phyloP scores from a whole-genome alignment of 2,888 invertebrate genomes.

The Drosophila mimetica region DNA sequence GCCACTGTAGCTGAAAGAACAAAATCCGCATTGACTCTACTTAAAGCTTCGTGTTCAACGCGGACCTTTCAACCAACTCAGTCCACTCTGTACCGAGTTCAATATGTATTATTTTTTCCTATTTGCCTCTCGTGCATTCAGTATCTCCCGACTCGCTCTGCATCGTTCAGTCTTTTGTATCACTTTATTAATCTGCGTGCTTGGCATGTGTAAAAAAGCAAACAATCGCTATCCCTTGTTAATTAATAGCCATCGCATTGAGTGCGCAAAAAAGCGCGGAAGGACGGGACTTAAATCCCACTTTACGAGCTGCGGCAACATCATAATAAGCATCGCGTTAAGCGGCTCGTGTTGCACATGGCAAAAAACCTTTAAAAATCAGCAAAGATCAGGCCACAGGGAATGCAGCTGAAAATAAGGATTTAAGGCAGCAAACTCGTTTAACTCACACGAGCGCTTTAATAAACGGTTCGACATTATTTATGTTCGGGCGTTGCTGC shows the following conservation, averaged over 20 bases:
- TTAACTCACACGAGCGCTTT: conserved; percentile 55
- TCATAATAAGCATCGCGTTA: conserved; percentile 54
- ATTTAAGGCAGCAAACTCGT: conserved; percentile 5
- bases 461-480: conserved; percentile 55
- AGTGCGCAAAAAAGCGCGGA: conserved; percentile 32
- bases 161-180: conserved; percentile 14
- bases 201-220: conserved; percentile 38
- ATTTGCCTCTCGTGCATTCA: not conserved
- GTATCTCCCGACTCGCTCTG: not conserved
- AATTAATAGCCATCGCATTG: conserved; percentile 65
- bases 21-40: too few species aligned
- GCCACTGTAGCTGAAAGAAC: too few species aligned
- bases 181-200: conserved; percentile 55
- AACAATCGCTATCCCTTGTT: conserved; percentile 52
- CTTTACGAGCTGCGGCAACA: conserved; percentile 36
- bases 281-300: conserved; percentile 35
- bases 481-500: conserved; percentile 31
- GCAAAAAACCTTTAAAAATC: conserved; percentile 47
- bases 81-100: not conserved
- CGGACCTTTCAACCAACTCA: conserved; percentile 1
- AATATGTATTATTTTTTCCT: not conserved
- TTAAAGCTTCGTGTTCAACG: not conserved
- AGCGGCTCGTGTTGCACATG: conserved; percentile 26
- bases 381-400: conserved; percentile 40
- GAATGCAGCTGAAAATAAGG: conserved; percentile 19